A percentile compares a stretch with the other conserved stretches of the same genome.
Evolutionary conservation across 2,113 vertebrate genomes (phyloP).

Genomic region (Salvelinus alpinus): DNA sequence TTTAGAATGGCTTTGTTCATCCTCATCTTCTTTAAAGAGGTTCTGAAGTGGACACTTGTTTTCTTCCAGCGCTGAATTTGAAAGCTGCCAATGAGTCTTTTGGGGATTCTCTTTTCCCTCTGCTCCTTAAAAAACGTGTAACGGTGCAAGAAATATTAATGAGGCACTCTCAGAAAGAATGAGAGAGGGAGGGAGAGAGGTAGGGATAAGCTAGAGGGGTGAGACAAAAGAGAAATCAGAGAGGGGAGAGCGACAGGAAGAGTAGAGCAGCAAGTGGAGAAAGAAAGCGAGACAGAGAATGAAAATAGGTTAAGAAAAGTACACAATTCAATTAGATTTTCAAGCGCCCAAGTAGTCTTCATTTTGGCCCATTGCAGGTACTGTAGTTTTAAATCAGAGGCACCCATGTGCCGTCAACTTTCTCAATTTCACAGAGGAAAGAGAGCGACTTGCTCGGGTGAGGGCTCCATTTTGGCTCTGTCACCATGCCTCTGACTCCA

Average conservation of each 20-base stretch:
- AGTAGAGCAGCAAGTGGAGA: too few relatives aligned
- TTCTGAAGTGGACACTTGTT: background rate
- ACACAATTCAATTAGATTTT: constrained; percentile 2
- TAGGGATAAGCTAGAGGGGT: background rate
- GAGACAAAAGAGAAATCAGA: constrained; percentile 8
- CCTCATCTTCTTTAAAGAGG: background rate
- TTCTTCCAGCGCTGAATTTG: background rate
- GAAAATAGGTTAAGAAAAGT: background rate
- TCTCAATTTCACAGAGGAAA: constrained; percentile 29
- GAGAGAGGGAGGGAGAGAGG: background rate
- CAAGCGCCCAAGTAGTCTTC: constrained; percentile 3
- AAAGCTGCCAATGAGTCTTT: background rate
- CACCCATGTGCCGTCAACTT: constrained; percentile 12
- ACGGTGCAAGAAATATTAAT: constrained; percentile 34
- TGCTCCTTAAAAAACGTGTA: constrained; percentile 27
- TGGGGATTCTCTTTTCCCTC: background rate
- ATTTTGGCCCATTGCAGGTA: background rate
- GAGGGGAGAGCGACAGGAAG: too few relatives aligned
- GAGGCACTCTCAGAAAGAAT: background rate
- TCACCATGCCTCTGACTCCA: background rate
- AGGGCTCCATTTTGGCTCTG: too few relatives aligned
- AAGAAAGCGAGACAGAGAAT: too few relatives aligned
- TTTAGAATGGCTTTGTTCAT: background rate
- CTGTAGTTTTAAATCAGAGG: constrained; percentile 14
- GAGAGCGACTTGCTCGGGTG: constrained; percentile 1